Evolutionary conservation across 2,888 invertebrate genomes (phyloP), one percentile per base, ranked within the genome.

Genomic region (Scrobipalpa atriplicella): DNA sequence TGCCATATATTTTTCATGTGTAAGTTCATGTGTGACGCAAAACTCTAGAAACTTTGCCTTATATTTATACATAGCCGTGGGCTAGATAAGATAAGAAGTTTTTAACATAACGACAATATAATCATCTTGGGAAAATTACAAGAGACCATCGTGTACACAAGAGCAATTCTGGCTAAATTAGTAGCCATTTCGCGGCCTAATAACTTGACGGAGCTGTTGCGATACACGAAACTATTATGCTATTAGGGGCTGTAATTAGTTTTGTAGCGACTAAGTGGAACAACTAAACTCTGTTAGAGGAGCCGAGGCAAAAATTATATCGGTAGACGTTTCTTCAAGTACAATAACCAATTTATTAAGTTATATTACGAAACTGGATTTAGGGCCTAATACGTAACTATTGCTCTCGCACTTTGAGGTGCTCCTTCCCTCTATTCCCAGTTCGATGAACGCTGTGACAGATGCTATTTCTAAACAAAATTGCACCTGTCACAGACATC

Each of bases 101-200:
- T 8, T 41, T 41, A 41, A 41, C 8, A 41, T 11, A 41, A 8
- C 38, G 41, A 9, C 41, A 41, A 8, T 11, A 43, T 43, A 43
- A 43, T 43, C 10, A 13, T 13, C n/a, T 8, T 16, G n/a, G 10
- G 47, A 63, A 68, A 51, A 54, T 36, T 47, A 70, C 70, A 70
- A 68, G 70, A 69, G 60, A 65, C 68, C 63, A 13, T 29, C 38
- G 56, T 47, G 5, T 47, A 47, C 16, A 47, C 47, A 16, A 47
- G n/a, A 47, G n/a, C n/a, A 47, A 47, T 47, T 47, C 47, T 47
- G 47, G 47, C 47, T 47, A 47, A 47, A 47, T 47, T n/a, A 47
- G 47, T 47, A 47, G 47, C 47, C 47, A 47, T 47, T 47, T 47
- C 47, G 47, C 47, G 47, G 47, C 10, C 47, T 47, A 16, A 47